These are phyloP conservation scores for Blastomussa wellsi DNA, from an alignment of 92 coral and sea anemone genomes.

Conservation along the genomic window DNA sequence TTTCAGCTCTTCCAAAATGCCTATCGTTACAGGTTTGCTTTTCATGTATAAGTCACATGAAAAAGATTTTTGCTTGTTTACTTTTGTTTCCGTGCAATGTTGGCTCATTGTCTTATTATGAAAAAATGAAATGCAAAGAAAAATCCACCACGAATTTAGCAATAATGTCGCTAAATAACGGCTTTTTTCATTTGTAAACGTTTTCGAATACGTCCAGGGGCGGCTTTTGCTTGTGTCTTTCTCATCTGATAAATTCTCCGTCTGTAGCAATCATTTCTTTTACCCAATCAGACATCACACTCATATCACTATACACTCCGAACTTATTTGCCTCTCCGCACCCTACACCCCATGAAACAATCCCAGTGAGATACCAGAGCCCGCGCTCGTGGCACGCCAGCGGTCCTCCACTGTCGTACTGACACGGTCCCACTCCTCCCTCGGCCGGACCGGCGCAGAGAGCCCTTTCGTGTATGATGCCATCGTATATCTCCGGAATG, in stretches of 20 bases:
- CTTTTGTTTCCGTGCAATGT: too few species aligned
- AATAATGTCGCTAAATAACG: too few species aligned
- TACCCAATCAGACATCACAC: constrained; percentile 72
- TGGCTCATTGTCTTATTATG: too few species aligned
- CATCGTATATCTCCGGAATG: constrained; percentile 63
- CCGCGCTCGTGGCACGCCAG: constrained; percentile 71
- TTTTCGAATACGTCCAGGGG: too few species aligned
- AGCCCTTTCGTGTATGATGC: constrained; percentile 74
- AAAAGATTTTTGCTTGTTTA: too few species aligned
- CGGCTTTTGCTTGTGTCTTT: background rate
- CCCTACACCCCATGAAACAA: constrained; percentile 84
- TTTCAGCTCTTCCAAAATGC: too few species aligned
- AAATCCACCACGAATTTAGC: too few species aligned
- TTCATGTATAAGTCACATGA: too few species aligned
- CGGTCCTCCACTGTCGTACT: constrained; percentile 96
- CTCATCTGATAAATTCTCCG: background rate
- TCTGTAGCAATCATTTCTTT: constrained; percentile 23
- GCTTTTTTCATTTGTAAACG: too few species aligned
- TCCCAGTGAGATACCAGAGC: constrained; percentile 76
- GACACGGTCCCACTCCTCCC: constrained; percentile 89
- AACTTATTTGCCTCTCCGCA: constrained; percentile 77
- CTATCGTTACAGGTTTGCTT: too few species aligned
- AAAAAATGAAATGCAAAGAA: too few species aligned
- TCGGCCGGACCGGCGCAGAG: constrained; percentile 80
- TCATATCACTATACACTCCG: constrained; percentile 89